Evolutionary conservation across 2,113 vertebrate genomes (phyloP), one percentile per base, ranked within the genome.

Genomic region (Nettapus auritus): DNA sequence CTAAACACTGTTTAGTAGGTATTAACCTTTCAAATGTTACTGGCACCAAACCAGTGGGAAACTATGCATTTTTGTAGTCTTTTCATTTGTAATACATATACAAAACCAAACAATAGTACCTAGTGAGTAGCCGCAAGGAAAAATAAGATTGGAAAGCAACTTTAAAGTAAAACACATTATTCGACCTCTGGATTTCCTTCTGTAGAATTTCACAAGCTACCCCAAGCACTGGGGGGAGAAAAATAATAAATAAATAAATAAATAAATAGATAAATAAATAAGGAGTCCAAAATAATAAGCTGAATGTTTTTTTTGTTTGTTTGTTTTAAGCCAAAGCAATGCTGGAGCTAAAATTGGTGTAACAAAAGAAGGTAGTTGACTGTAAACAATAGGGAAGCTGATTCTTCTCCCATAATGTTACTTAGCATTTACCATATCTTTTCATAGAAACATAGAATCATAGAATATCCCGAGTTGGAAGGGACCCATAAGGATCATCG

Each of bases 1-100:
- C 9, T 40, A 13, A 13, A 13, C 3, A 33, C 11, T 0, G 0
- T 26, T 48, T 40, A 22, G 52, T 5, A 82, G 5, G 17, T 23
- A 73, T 53, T 40, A 53, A 73, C 16, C 60, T 66, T 34, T 59
- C 44, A 52, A 44, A 70, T 10, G 13, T 26, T 2, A 0, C 23
- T 71, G 7, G 23, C 71, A 78, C 52, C 13, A 77, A 82, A 42
- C 34, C 16, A 70, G 8, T 3, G 2, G 19, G 28, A 82, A 70
- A 60, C 19, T n/a, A 60, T 21, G 2, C 25, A 55, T 60, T 48
- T 48, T 62, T 34, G 29, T 25, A 69, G 40, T 20, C 31, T 57
- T 42, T 59, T 52, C 26, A 44, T 50, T 59, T 66, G 42, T 22
- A 50, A 10, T 34, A 50, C 7, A 33, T 34, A 18, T 22, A 59